Conservation (phyloP, 2,113 vertebrate species). For the Speoplatyrhinus poulsoni region DNA sequence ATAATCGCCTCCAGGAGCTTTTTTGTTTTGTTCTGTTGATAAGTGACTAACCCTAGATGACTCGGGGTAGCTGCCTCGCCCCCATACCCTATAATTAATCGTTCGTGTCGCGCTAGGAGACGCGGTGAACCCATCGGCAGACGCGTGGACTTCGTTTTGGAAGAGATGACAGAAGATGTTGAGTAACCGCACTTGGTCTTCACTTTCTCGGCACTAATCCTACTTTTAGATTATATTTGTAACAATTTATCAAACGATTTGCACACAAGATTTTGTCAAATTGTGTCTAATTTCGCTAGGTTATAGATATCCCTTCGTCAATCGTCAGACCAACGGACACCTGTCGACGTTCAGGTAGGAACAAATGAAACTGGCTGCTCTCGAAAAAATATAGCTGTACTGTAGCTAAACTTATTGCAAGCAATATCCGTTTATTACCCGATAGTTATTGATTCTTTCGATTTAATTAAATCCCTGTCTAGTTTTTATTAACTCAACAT, state of each 20-base stretch:
- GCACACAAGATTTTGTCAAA: not conserved
- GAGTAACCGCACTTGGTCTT: slow-evolving; percentile 8
- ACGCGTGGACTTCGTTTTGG: slow-evolving; percentile 1
- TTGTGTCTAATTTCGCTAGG: not conserved
- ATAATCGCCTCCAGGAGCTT: too few species aligned
- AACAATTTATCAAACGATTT: not conserved
- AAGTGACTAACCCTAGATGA: too few species aligned
- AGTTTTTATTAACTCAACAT: too few species aligned
- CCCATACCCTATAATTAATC: too few species aligned
- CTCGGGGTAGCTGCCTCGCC: too few species aligned
- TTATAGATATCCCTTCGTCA: not conserved
- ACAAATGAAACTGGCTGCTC: not conserved
- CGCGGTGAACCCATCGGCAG: too few species aligned
- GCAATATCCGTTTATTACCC: too few species aligned
- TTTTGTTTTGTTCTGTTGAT: too few species aligned
- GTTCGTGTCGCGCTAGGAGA: too few species aligned
- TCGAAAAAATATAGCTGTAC: not conserved
- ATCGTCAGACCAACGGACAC: slow-evolving; percentile 13
- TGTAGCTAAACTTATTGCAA: slow-evolving; percentile 1
- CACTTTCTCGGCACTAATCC: not conserved
- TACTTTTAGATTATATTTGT: not conserved
- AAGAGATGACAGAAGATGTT: slow-evolving; percentile 11
- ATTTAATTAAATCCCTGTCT: too few species aligned
- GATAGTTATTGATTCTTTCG: too few species aligned
- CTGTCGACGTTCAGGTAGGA: slow-evolving; percentile 31